Conservation (phyloP, 2,113 vertebrate genomes). For the Heptranchias perlo region DNA sequence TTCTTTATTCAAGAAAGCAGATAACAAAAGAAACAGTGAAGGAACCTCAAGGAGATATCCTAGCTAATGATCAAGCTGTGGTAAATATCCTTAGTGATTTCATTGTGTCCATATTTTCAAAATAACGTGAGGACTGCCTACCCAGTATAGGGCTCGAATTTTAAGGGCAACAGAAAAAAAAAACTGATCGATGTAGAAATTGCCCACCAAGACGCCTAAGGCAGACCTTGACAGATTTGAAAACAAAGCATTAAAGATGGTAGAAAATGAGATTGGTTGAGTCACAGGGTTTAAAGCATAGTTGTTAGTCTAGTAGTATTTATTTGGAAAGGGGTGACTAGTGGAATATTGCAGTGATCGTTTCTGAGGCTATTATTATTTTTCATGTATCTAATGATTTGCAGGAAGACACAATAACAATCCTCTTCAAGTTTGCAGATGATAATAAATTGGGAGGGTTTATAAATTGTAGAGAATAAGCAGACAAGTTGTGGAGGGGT, state of each 20-base stretch:
- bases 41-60: background rate
- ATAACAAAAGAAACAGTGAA: background rate
- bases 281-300: background rate
- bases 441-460: background rate
- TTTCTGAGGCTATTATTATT: background rate
- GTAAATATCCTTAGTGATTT: background rate
- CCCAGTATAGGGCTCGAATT: background rate
- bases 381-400: background rate
- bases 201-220: background rate
- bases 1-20: background rate
- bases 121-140: background rate
- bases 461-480: background rate
- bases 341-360: background rate
- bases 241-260: background rate
- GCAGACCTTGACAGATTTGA: background rate
- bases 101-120: background rate
- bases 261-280: background rate
- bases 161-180: background rate
- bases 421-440: background rate
- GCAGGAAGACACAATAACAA: background rate
- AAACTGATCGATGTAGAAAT: background rate
- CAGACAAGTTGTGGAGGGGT: background rate
- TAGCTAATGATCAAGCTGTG: background rate
- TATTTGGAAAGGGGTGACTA: background rate
- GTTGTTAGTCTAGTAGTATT: background rate